Percentiles rank a stretch among this genome's conserved stretches.
Conservation (phyloP, 1,140 invertebrate species). For the Metopolophium dirhodum region DNA sequence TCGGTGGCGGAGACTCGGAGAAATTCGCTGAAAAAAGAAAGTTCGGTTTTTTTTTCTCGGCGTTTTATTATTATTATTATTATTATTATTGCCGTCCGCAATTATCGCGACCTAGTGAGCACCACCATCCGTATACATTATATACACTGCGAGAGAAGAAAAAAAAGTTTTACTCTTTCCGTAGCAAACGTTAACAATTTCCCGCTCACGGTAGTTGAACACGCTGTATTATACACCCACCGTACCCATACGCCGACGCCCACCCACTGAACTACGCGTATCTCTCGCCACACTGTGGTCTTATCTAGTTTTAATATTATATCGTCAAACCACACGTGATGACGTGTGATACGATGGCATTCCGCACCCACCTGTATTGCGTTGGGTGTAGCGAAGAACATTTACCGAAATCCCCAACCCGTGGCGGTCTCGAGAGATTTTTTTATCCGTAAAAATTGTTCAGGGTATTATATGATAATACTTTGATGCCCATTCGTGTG, state of each 20-base stretch:
- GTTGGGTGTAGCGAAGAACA: background rate
- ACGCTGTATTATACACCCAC: background rate
- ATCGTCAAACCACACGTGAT: background rate
- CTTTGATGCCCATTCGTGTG: background rate
- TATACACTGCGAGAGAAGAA: background rate
- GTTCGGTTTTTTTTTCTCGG: background rate
- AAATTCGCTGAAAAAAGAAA: background rate
- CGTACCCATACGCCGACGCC: background rate
- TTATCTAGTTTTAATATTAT: background rate
- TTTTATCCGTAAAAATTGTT: background rate
- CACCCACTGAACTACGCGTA: background rate
- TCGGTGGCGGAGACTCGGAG: background rate
- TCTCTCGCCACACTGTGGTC: background rate
- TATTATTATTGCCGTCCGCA: background rate
- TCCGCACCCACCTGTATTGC: no score
- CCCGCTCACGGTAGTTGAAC: background rate
- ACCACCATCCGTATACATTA: background rate
- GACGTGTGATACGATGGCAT: background rate
- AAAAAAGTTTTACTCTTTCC: conserved; percentile 1
- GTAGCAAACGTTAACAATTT: background rate
- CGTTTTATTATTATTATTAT: conserved; percentile 22
- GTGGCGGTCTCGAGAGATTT: background rate
- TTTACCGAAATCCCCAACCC: background rate
- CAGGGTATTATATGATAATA: background rate
- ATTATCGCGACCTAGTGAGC: conserved; percentile 1